Evolutionary conservation across 2,797 vertebrate genomes (phyloP), one percentile per base, ranked within the genome.

Genomic region (Echeneis naucrates): DNA sequence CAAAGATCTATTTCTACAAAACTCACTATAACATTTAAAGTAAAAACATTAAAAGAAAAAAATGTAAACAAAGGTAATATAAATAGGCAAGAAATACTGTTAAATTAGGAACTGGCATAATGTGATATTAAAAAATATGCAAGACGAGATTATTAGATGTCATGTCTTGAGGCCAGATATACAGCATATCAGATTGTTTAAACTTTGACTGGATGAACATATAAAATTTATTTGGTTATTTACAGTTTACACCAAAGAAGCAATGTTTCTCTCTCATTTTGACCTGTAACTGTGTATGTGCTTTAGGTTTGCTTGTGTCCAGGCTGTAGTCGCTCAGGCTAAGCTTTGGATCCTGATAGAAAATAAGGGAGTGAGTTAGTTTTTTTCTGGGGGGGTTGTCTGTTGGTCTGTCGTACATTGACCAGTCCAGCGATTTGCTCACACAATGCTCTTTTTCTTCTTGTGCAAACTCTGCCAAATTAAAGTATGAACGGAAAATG

Each of bases 271-370:
- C 60, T 61, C 52, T 56, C 23, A 5, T 1, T 53, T 21, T 47
- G 24, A 57, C 24, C 40, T 67, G 14, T 38, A 8, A 56, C 66
- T 54, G 37, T 21, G 19, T 27, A 56, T 56, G 32, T 55, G 53
- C 32, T 57, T 2, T 54, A 16, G 16, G 1, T 51, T 48, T 78
- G 60, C 37, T 44, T 54, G 21, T 32, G 24, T 57, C 30, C n/a
- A 14, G 16, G 47, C 60, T 75, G 42, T 52, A 38, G 47, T 47
- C 60, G 24, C 33, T 55, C 52, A 23, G 61, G 68, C 54, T 38
- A 33, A 53, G 48, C 27, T 45, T 70, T 61, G 40, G 21, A 63
- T 81, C 27, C 51, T 30, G 24, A 50, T 61, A 57, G 57, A 72
- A 53, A 27, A 57, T 12, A 80, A 57, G 44, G 76, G 8, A 54